A percentile compares a stretch with the other conserved stretches of the same genome.
Conservation (phyloP, 2,113 vertebrate species). For the Callaeas wilsoni region DNA sequence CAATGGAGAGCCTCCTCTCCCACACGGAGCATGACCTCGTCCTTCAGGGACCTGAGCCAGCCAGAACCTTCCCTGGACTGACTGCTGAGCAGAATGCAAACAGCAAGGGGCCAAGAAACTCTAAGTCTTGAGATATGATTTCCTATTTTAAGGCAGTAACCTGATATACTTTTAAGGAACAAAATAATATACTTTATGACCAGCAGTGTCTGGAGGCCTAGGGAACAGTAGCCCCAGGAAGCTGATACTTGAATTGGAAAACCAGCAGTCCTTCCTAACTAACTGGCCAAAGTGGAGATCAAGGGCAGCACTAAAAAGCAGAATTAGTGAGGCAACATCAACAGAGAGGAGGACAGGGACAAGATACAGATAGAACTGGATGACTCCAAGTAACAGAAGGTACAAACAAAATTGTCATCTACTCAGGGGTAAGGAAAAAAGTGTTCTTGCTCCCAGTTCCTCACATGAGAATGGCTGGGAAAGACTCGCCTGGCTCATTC, state of each 20-base stretch:
- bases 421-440: not conserved
- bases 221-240: not conserved
- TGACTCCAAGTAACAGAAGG: not conserved
- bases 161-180: not conserved
- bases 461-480: not conserved
- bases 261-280: not conserved
- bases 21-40: not conserved
- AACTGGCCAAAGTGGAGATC: not conserved
- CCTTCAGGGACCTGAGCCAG: not conserved
- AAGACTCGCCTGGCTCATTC: fast-evolving
- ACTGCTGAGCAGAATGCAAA: not conserved
- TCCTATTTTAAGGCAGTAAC: not conserved
- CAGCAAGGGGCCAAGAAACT: not conserved
- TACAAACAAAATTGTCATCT: not conserved
- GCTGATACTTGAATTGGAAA: not conserved
- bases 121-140: not conserved
- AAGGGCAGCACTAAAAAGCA: not conserved
- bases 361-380: not conserved
- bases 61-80: not conserved
- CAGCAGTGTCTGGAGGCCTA: not conserved
- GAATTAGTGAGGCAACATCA: not conserved
- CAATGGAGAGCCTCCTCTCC: not conserved
- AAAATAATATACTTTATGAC: not conserved
- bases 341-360: not conserved
- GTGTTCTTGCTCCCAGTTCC: not conserved